Evolutionary conservation across 1,140 invertebrate genomes (phyloP), one percentile per base, ranked within the genome.

Genomic region (Euwallacea fornicatus): DNA sequence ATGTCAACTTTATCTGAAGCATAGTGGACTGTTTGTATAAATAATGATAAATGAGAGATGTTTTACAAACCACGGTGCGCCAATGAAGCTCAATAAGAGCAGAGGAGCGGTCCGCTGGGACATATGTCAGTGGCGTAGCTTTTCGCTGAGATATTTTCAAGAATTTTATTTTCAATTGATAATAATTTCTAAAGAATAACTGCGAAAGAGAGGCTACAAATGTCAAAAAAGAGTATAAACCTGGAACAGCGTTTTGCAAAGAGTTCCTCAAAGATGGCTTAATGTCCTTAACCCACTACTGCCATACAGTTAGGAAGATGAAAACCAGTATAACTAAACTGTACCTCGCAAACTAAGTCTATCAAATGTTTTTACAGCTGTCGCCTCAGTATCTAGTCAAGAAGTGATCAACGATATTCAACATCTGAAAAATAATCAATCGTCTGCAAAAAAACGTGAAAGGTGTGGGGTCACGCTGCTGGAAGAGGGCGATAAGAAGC

Each of bases 281-380:
- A 15, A 61, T 63, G 33, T 62, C 70, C 10, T 62, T 77, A 15
- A 73, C 68, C 8, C 72, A 75, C 50, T 77, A 63, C 65, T 72
- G 72, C 42, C 64, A 73, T 50, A 74, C 71, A 16, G 75, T 68
- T 2, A 55, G 76, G 42, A 75, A 75, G 11, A 76, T 77, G 75
- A 77, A 74, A 61, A 76, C 76, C 54, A 73, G 71, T 75, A 64
- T 7, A 50, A 33, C n/a, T 13, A n/a, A 0, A 15, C 13, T 67
- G 43, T 42, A n/a, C n/a, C n/a, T 44, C 2, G 10, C 10, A 33
- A 33, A 55, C 15, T 47, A 7, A 47, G 10, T 47, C 13, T 15
- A 46, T 16, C 21, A 41, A 54, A 41, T 50, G 47, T 9, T 47
- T 65, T 69, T 71, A 0, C 42, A 74, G 73, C 73, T 11, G 53